Percentiles rank a stretch among this genome's conserved stretches.
Evolutionary conservation across 2,888 invertebrate species (phyloP).

Genomic region (Ceratothoa steindachneri): DNA sequence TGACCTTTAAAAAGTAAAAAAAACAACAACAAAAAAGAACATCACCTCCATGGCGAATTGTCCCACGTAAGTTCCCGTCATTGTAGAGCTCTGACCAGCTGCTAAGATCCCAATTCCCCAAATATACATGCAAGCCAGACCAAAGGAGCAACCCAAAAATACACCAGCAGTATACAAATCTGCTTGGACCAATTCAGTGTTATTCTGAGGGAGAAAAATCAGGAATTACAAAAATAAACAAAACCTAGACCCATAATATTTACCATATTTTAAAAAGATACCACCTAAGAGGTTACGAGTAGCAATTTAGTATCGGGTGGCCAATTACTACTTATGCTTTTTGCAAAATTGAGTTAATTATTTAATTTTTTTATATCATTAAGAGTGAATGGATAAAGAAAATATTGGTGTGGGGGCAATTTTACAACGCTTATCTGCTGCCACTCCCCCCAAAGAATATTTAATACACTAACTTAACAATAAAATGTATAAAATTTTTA

Average conservation of each 20-base stretch:
- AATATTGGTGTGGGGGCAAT: no score
- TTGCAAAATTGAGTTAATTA: no score
- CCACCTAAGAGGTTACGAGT: neutral
- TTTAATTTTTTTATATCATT: no score
- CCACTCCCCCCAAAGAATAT: no score
- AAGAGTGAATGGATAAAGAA: no score
- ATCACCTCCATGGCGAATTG: constrained; percentile 76
- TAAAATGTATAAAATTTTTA: no score
- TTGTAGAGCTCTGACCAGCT: constrained; percentile 77
- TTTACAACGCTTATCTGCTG: no score
- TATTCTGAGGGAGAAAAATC: constrained; percentile 51
- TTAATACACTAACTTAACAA: no score
- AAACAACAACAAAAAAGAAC: neutral
- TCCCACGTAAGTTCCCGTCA: constrained; percentile 82
- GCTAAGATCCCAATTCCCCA: constrained; percentile 79
- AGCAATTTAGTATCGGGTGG: no score
- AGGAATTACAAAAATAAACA: neutral
- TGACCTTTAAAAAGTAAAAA: neutral
- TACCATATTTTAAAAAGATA: constrained; percentile 47
- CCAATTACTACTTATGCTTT: no score
- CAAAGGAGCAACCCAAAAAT: constrained; percentile 72
- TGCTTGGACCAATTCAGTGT: constrained; percentile 60
- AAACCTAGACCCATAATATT: constrained; percentile 32
- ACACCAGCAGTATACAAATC: constrained; percentile 70
- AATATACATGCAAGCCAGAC: constrained; percentile 71